These are phyloP conservation scores for Chlorodrepanis virens DNA, from an alignment of 2,113 vertebrate genomes.

Conservation along the genomic window DNA sequence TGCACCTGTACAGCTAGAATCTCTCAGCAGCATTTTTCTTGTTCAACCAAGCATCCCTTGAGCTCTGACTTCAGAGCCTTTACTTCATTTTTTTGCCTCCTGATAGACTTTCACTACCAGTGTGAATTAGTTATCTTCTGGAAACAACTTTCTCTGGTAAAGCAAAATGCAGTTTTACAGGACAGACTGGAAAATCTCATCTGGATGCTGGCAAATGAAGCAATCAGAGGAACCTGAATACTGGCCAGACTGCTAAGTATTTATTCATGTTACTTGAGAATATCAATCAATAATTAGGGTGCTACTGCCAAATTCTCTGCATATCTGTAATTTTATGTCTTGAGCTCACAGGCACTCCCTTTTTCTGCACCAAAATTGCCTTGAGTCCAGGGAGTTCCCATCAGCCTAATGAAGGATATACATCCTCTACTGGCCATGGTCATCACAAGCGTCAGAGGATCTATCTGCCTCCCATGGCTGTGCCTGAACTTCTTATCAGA, in stretches of 20 bases:
- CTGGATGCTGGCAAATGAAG: background rate
- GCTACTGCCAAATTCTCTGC: background rate
- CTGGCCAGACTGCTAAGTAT: background rate
- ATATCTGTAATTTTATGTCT: background rate
- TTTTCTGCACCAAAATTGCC: background rate
- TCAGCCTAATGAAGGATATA: background rate
- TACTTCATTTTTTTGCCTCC: background rate
- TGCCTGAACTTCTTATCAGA: background rate
- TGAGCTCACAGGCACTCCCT: background rate
- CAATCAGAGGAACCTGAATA: background rate
- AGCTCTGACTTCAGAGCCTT: background rate
- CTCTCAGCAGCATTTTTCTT: background rate
- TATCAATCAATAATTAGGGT: background rate
- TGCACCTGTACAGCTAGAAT: background rate
- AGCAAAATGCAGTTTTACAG: background rate
- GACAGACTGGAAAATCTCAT: background rate
- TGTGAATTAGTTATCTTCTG: background rate
- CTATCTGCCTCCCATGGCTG: background rate
- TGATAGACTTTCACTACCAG: background rate
- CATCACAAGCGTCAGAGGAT: background rate
- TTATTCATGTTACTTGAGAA: background rate
- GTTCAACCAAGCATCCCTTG: background rate
- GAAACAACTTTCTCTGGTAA: background rate
- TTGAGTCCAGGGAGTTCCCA: background rate
- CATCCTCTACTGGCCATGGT: background rate